A percentile compares a stretch with the other conserved stretches of the same genome.
Conservation (phyloP, 2,113 vertebrate species). For the Meriones unguiculatus region DNA sequence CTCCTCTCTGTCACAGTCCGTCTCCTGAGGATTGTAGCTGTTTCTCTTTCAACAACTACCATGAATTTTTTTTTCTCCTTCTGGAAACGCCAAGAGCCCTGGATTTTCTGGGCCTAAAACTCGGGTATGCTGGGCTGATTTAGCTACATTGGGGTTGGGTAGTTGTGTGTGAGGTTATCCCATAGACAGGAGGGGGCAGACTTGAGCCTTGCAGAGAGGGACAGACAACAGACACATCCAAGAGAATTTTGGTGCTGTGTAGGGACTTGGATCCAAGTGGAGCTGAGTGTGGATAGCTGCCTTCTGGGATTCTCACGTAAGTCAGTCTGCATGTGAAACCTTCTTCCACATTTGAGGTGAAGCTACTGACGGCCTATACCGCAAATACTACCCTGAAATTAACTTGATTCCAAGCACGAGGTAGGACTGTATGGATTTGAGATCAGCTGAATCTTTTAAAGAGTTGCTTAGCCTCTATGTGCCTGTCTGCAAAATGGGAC, state of each 20-base stretch:
- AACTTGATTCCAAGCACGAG: background rate
- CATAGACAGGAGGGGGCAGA: background rate
- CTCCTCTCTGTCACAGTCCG: background rate
- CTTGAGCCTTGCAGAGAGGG: background rate
- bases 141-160: background rate
- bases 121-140: no score
- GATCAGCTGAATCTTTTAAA: background rate
- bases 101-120: background rate
- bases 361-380: background rate
- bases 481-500: background rate
- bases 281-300: background rate
- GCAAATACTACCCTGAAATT: no score
- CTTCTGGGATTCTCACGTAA: fast-evolving
- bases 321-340: fast-evolving
- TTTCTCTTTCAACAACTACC: background rate
- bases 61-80: background rate
- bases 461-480: background rate
- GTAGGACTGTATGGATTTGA: background rate
- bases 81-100: background rate
- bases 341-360: background rate
- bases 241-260: background rate
- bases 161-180: background rate
- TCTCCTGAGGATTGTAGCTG: background rate
- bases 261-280: background rate
- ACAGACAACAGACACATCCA: fast-evolving